phyloP scores from a whole-genome alignment of 2,888 invertebrate species.

The Caenorhabditis sp. region DNA sequence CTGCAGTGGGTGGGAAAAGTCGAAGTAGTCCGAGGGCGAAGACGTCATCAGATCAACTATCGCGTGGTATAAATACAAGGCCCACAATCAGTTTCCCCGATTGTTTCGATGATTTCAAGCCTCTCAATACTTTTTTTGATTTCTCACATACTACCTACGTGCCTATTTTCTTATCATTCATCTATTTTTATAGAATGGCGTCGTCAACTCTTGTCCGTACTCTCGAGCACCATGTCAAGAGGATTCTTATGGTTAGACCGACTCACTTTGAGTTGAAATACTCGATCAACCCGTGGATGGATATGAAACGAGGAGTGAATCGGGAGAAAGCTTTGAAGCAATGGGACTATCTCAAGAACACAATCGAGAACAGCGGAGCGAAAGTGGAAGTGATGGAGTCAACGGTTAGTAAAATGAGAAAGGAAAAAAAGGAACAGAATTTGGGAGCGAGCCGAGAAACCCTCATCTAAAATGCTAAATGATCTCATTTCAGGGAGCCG shows the following conservation, averaged over 20 bases:
- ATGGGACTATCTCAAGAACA: slow-evolving; percentile 73
- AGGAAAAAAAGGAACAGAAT: neutral
- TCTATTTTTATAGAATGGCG: slow-evolving; percentile 17
- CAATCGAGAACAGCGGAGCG: slow-evolving; percentile 73
- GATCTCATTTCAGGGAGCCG: slow-evolving; percentile 69
- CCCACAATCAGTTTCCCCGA: neutral
- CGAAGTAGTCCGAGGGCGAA: slow-evolving; percentile 12
- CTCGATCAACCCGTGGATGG: slow-evolving; percentile 79
- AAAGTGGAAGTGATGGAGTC: slow-evolving; percentile 76
- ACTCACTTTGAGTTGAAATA: slow-evolving; percentile 76
- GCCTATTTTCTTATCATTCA: neutral
- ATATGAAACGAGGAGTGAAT: slow-evolving; percentile 66
- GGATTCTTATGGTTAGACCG: slow-evolving; percentile 76
- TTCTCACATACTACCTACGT: neutral
- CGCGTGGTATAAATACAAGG: slow-evolving; percentile 50
- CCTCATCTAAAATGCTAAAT: neutral
- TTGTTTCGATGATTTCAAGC: slow-evolving; percentile 39
- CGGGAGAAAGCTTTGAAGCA: slow-evolving; percentile 70
- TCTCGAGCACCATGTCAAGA: slow-evolving; percentile 55
- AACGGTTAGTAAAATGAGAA: slow-evolving; percentile 47
- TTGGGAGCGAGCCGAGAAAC: neutral
- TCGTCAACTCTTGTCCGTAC: slow-evolving; percentile 49
- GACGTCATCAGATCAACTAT: slow-evolving; percentile 57
- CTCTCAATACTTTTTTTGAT: too few relatives aligned
- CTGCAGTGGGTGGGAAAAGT: slow-evolving; percentile 22